A percentile compares a stretch with the other conserved stretches of the same genome.
Conservation (phyloP, 2,113 vertebrate genomes). For the Tychaedon coryphoeus region DNA sequence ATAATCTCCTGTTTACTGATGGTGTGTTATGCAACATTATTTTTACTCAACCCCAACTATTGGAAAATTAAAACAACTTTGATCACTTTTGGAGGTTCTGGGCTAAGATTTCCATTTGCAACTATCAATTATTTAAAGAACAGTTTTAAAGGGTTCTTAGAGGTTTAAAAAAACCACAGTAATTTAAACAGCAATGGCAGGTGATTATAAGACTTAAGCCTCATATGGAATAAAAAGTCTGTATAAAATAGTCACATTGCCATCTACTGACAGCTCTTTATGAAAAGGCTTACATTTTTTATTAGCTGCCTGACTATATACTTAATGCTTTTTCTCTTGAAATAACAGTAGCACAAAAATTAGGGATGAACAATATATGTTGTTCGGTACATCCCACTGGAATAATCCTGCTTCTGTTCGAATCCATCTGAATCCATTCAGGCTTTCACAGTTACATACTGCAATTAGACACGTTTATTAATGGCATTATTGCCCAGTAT, state of each 20-base stretch:
- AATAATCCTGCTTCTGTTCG: slow-evolving; percentile 45
- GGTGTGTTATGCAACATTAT: slow-evolving; percentile 42
- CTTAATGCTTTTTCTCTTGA: slow-evolving; percentile 25
- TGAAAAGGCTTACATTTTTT: slow-evolving; percentile 41
- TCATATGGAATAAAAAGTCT: slow-evolving; percentile 30
- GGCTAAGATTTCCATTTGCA: slow-evolving; percentile 75
- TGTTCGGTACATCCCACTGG: slow-evolving; percentile 4
- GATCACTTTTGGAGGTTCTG: slow-evolving; percentile 73
- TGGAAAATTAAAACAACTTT: slow-evolving; percentile 73
- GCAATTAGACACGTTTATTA: slow-evolving; percentile 73
- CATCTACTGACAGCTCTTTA: slow-evolving; percentile 77
- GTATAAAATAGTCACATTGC: slow-evolving; percentile 78
- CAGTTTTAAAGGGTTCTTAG: slow-evolving; percentile 69
- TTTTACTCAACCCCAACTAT: slow-evolving; percentile 62
- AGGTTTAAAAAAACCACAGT: slow-evolving; percentile 43
- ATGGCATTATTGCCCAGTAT: slow-evolving; percentile 59
- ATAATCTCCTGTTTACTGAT: slow-evolving; percentile 50
- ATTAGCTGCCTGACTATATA: slow-evolving; percentile 19
- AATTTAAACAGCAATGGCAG: slow-evolving; percentile 70
- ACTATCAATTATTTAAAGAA: slow-evolving; percentile 80
- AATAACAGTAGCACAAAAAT: background rate
- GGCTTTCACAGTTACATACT: slow-evolving; percentile 51
- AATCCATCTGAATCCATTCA: slow-evolving; percentile 39
- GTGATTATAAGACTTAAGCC: slow-evolving; percentile 53
- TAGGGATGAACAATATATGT: background rate